phyloP scores from a whole-genome alignment of 2,797 vertebrate species.

The Hipposideros larvatus region DNA sequence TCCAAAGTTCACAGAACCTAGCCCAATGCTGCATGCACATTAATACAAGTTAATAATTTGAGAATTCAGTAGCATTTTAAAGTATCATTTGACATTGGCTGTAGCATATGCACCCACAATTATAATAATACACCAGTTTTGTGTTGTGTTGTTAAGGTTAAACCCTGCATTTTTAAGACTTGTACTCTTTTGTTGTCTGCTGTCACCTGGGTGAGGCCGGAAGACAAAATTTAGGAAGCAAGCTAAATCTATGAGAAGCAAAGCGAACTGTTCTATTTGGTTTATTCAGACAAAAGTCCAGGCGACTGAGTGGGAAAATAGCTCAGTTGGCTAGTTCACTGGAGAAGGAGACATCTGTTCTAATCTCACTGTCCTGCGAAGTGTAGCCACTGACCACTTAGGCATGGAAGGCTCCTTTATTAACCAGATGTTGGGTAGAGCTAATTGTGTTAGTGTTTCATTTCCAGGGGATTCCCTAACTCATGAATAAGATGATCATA shows the following conservation, averaged over 20 bases:
- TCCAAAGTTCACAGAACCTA: not conserved
- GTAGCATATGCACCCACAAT: not conserved
- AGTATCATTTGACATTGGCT: not conserved
- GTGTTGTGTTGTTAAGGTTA: not conserved
- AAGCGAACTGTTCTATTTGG: not conserved
- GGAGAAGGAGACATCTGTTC: not conserved
- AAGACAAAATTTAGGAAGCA: not conserved
- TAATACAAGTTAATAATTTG: not conserved
- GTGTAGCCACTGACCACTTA: not conserved
- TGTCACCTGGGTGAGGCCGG: not conserved
- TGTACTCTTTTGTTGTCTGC: not conserved
- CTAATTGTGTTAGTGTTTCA: not conserved
- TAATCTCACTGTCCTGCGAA: not conserved
- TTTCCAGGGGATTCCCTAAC: not conserved
- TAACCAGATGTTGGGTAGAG: not conserved
- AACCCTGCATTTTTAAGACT: not conserved
- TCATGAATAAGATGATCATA: not conserved
- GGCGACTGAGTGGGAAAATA: not conserved
- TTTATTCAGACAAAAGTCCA: not conserved
- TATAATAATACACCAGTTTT: accelerated
- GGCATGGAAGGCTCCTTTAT: not conserved
- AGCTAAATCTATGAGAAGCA: not conserved
- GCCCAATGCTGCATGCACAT: not conserved
- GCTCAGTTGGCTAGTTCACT: not conserved
- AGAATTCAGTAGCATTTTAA: not conserved